Conservation (phyloP, 2,797 vertebrate genomes). For the Alosa sapidissima region DNA sequence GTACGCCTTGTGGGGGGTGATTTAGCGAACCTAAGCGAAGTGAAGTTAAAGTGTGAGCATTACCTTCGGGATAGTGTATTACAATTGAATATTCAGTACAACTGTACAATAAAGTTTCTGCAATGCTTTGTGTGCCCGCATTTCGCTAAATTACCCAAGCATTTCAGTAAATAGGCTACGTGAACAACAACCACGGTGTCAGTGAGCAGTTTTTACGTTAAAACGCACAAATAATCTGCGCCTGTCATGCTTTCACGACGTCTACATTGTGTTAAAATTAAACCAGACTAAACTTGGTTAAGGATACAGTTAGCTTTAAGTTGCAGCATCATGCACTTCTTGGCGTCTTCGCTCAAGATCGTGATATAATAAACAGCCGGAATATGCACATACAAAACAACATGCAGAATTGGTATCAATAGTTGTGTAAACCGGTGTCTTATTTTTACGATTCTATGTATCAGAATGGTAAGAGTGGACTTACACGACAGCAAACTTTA, state of each 20-base stretch:
- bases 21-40: not conserved
- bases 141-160: not conserved
- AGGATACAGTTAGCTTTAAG: not conserved
- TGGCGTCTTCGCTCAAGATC: not conserved
- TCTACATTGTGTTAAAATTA: not conserved
- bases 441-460: not conserved
- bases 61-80: not conserved
- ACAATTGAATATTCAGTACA: too few relatives aligned
- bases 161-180: not conserved
- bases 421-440: not conserved
- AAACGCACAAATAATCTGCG: not conserved
- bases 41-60: not conserved
- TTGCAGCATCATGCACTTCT: not conserved
- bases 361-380: not conserved
- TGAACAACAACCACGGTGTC: not conserved
- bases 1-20: not conserved
- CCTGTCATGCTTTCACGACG: not conserved
- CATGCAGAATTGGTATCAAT: not conserved
- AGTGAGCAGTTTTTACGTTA: not conserved
- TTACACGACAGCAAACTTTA: slow-evolving; percentile 35
- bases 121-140: too few relatives aligned
- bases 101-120: too few relatives aligned
- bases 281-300: not conserved
- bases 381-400: not conserved
- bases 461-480: slow-evolving; percentile 20